phyloP scores from a whole-genome alignment of 2,797 vertebrate genomes.

The Sebastes matsubarae region DNA sequence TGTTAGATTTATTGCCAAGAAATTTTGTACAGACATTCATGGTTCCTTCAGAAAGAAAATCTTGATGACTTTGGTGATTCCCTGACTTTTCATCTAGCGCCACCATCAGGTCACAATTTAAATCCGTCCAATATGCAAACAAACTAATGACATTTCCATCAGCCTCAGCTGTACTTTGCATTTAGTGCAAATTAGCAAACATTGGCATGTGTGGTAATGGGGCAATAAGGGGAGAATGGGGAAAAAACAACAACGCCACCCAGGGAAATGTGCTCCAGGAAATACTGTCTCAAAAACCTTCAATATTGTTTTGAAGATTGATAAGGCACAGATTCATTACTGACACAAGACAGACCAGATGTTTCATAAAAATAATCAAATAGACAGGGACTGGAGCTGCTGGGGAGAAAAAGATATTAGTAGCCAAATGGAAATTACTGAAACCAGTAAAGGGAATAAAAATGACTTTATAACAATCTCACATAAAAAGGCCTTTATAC shows the following conservation, averaged over 20 bases:
- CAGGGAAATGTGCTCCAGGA: too few species aligned
- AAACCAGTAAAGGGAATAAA: neutral
- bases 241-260: too few species aligned
- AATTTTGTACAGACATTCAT: too few species aligned
- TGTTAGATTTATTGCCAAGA: neutral
- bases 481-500: too few species aligned
- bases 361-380: neutral
- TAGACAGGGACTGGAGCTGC: neutral
- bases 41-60: too few species aligned
- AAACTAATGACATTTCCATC: neutral
- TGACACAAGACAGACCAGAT: neutral
- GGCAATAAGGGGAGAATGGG: too few species aligned
- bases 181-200: neutral
- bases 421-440: neutral
- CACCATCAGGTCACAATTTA: neutral
- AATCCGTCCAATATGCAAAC: neutral
- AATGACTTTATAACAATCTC: too few species aligned
- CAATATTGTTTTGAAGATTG: too few species aligned
- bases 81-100: neutral
- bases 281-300: too few species aligned
- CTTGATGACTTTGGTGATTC: too few species aligned
- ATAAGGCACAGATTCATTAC: too few species aligned
- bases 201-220: neutral
- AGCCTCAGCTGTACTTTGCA: neutral
- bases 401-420: neutral